phyloP scores from a whole-genome alignment of 2,797 vertebrate genomes.

The Paramormyrops hopkinsi region DNA sequence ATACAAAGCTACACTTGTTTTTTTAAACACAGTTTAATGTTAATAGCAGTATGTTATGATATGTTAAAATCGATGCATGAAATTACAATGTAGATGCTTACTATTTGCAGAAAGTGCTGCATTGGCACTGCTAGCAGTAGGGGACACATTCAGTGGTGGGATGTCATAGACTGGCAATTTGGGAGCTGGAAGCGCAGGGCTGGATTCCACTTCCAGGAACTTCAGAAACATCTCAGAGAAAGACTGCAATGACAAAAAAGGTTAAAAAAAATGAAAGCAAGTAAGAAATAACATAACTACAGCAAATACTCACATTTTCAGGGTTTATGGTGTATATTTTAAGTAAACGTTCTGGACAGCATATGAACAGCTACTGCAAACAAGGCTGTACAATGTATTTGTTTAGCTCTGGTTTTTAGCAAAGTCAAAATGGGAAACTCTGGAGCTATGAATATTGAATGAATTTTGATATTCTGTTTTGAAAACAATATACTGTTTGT shows the following conservation, averaged over 20 bases:
- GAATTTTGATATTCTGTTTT: background rate
- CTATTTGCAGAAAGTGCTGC: constrained; percentile 56
- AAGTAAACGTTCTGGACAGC: background rate
- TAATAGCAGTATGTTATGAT: background rate
- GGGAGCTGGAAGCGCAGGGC: constrained; percentile 73
- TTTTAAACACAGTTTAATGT: background rate
- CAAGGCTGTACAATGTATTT: background rate
- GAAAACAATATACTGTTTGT: background rate
- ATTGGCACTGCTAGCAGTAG: constrained; percentile 46
- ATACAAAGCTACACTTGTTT: background rate
- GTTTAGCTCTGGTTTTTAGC: background rate
- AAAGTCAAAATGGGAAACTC: background rate
- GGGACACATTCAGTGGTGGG: constrained; percentile 68
- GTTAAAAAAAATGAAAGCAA: background rate
- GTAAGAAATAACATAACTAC: background rate
- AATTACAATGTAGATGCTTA: background rate
- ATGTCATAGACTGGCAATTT: constrained; percentile 76
- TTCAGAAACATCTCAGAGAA: constrained; percentile 97
- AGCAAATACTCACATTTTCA: background rate
- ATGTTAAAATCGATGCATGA: background rate
- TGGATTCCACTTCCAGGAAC: constrained; percentile 91
- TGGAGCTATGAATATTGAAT: background rate
- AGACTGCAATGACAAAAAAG: constrained; percentile 60
- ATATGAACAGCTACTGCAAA: background rate
- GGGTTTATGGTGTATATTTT: background rate